Base-by-base conservation (phyloP, 2,888 invertebrate species). In the Neocrepidodera transversa region DNA sequence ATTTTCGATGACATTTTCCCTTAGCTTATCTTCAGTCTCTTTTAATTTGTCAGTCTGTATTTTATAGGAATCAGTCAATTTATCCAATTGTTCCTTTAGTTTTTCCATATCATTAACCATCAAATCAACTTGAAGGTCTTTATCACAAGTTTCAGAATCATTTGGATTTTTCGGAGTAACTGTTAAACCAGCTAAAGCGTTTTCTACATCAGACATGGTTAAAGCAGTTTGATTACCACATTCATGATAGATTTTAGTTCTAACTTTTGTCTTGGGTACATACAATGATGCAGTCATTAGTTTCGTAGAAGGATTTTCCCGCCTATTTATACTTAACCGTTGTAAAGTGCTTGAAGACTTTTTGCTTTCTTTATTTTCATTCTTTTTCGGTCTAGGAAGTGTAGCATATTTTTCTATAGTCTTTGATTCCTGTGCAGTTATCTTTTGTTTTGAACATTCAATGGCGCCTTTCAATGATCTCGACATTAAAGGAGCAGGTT, bases 201-300 rank as follows among this genome's bases (percentile, higher is more conserved):
- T 86, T 64, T 90, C 89, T 17, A 93, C 82, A 72, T 93, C 93
- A 1, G 80, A 78, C 52, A 87, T 86, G 0, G 90, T 85, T 49
- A 93, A 78, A 17, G 89, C 89, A 0, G 93, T 93, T 77, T 93
- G 93, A 10, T 86, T 84, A 45, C 86, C 83, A 28, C 85, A 89
- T 78, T 93, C 93, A 67, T 92, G 92, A 76, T 91, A 93, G 66
- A 93, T 93, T 71, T 87, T 84, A 0, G 89, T 87, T 74, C 84
- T 85, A 0, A 69, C 64, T 54, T 76, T 74, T 65, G 79, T 79
- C 58, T 78, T 78, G 40, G 80, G 79, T n/a, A 83, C 79, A 66
- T 82, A 83, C 11, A 51, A 55, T 2, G 59, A 54, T 43, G 20
- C 59, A 23, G 58, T 52, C 76, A 79, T 67, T 14, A 47, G 20